A percentile compares a stretch with the other conserved stretches of the same genome.
phyloP scores from a whole-genome alignment of 2,113 vertebrate species.

The Gnathonemus echidnorhynchus region DNA sequence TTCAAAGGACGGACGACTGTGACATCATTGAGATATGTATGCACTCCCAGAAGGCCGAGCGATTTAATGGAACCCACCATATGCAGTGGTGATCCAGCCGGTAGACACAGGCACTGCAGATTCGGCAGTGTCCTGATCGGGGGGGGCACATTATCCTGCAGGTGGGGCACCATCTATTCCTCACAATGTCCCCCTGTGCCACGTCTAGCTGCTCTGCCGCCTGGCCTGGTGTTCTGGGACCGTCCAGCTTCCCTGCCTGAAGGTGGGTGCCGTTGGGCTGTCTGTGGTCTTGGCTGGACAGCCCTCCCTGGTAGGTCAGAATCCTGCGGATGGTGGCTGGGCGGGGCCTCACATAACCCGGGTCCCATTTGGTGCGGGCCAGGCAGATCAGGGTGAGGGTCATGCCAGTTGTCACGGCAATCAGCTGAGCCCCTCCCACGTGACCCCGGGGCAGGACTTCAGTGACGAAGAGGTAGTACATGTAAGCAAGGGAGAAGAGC shows the following conservation, averaged over 20 bases:
- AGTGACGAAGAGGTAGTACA: constrained; percentile 83
- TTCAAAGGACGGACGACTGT: neutral
- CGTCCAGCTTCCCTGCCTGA: constrained; percentile 25
- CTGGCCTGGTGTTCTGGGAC: constrained; percentile 12
- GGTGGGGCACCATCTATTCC: constrained; percentile 68
- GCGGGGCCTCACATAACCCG: constrained; percentile 66
- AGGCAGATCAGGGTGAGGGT: constrained; percentile 70
- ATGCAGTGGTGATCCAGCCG: constrained; percentile 95
- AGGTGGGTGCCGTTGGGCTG: constrained; percentile 46
- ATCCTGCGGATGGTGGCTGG: constrained; percentile 45
- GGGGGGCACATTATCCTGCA: constrained; percentile 75
- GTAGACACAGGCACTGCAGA: constrained; percentile 80
- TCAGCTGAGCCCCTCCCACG: constrained; percentile 59
- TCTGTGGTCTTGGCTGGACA: constrained; percentile 31
- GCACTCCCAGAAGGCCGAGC: constrained; percentile 10
- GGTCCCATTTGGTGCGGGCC: constrained; percentile 71
- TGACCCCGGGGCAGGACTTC: constrained; percentile 73
- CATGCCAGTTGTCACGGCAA: constrained; percentile 64
- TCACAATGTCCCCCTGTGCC: constrained; percentile 30
- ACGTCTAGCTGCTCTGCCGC: constrained; percentile 22
- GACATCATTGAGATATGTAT: neutral
- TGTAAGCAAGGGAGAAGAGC: constrained; percentile 86
- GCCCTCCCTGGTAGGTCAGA: constrained; percentile 46
- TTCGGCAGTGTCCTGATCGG: constrained; percentile 84
- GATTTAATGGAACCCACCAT: constrained; percentile 72